These are phyloP conservation scores for Colletes gigas DNA, from an alignment of 1,140 invertebrate genomes.

Conservation along the genomic window DNA sequence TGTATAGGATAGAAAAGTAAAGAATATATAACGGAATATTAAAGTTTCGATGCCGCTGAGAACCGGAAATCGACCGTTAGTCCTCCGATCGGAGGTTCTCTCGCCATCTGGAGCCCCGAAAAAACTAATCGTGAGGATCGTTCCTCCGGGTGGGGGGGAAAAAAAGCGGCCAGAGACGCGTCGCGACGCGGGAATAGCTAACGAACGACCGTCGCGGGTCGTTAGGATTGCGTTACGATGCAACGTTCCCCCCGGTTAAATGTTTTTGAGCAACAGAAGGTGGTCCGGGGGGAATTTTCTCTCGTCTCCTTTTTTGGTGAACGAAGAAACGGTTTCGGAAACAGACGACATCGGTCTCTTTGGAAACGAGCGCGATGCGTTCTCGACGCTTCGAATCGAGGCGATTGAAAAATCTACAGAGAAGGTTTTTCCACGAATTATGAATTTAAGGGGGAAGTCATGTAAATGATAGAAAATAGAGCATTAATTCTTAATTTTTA, in stretches of 20 bases:
- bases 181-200: neutral
- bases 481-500: too few species aligned
- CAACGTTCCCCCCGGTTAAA: too few species aligned
- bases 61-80: slow-evolving; percentile 34
- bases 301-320: neutral
- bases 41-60: too few species aligned
- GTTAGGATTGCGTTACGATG: neutral
- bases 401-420: neutral
- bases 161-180: neutral
- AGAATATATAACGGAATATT: too few species aligned
- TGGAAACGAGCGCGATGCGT: too few species aligned
- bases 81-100: neutral
- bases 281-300: neutral
- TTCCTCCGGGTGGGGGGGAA: neutral
- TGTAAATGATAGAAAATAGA: too few species aligned
- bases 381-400: too few species aligned
- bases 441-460: too few species aligned
- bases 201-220: slow-evolving; percentile 1
- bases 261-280: neutral
- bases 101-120: neutral
- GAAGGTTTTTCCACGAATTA: neutral
- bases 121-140: slow-evolving; percentile 36
- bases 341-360: too few species aligned
- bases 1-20: too few species aligned
- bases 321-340: too few species aligned